phyloP scores from a whole-genome alignment of 2,888 invertebrate genomes.

The Parelbella ahira region DNA sequence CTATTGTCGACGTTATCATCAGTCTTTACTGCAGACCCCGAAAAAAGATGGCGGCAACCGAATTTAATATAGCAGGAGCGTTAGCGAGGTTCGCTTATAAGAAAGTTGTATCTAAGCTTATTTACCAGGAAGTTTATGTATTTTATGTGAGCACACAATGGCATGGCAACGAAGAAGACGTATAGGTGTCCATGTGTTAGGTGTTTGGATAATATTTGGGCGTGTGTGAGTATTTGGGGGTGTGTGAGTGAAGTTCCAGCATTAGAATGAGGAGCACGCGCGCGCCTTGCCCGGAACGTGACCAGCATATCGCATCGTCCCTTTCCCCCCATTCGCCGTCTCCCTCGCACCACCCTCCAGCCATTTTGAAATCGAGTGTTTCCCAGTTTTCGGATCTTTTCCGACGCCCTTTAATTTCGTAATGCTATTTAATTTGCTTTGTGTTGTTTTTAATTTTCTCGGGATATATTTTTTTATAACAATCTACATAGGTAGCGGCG shows the following conservation, averaged over 20 bases:
- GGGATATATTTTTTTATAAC: constrained; percentile 25
- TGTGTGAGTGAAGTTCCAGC: constrained; percentile 67
- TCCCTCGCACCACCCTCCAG: constrained; percentile 68
- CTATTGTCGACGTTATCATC: constrained; percentile 57
- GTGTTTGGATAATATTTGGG: constrained; percentile 51
- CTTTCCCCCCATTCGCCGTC: constrained; percentile 65
- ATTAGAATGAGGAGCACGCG: constrained; percentile 77
- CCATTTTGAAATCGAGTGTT: constrained; percentile 73
- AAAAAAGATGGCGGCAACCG: constrained; percentile 58
- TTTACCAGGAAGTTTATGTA: constrained; percentile 77
- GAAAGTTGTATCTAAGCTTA: constrained; percentile 71
- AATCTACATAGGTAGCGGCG: too few species aligned
- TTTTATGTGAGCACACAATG: constrained; percentile 57
- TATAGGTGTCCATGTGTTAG: constrained; percentile 44
- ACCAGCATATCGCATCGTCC: constrained; percentile 77
- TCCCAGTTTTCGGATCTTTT: constrained; percentile 74
- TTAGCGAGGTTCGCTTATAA: constrained; percentile 58
- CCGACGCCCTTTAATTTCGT: constrained; percentile 70
- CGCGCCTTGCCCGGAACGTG: constrained; percentile 76
- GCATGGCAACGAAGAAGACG: constrained; percentile 37
- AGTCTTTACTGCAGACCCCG: constrained; percentile 47
- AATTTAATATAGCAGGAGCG: constrained; percentile 74
- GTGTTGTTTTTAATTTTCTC: constrained; percentile 25
- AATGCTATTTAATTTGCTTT: constrained; percentile 58
- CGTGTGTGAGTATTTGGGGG: constrained; percentile 55